phyloP scores from a whole-genome alignment of 2,888 invertebrate species.

The Penaeus monodon region DNA sequence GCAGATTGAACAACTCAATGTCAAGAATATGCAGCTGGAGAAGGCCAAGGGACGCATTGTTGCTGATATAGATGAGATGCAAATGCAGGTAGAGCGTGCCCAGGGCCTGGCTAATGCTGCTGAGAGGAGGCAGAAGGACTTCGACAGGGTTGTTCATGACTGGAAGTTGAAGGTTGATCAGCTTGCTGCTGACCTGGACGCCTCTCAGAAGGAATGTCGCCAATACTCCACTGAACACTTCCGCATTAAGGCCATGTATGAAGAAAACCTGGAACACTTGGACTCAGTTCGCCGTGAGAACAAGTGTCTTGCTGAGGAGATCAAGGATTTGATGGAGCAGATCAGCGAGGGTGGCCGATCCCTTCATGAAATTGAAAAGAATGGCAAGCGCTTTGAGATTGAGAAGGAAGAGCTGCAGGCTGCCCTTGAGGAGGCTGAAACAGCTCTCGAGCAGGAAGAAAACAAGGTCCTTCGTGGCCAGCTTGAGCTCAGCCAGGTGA shows the following conservation, averaged over 20 bases:
- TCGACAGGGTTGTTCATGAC: slow-evolving; percentile 99
- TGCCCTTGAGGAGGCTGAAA: slow-evolving; percentile 98
- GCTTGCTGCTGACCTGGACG: slow-evolving; percentile 95
- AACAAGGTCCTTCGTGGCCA: slow-evolving; percentile 83
- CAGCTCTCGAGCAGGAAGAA: slow-evolving; percentile 99
- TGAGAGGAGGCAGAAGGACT: slow-evolving; percentile 99
- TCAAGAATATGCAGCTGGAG: too few species aligned
- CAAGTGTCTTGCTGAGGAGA: slow-evolving; percentile 92
- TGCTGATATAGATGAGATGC: slow-evolving; percentile 97
- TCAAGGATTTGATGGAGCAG: slow-evolving; percentile 94
- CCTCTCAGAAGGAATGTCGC: slow-evolving; percentile 98
- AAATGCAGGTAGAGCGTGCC: slow-evolving; percentile 97
- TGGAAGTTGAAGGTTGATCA: slow-evolving; percentile 99
- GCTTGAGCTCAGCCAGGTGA: slow-evolving; percentile 96
- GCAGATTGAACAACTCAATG: slow-evolving; percentile 90
- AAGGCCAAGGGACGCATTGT: slow-evolving; percentile 97
- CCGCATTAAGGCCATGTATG: slow-evolving; percentile 96
- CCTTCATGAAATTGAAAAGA: slow-evolving; percentile 72
- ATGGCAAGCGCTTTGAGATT: slow-evolving; percentile 96
- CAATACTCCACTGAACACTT: slow-evolving; percentile 99
- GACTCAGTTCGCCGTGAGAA: slow-evolving; percentile 98
- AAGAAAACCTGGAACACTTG: slow-evolving; percentile 96
- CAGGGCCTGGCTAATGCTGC: slow-evolving; percentile 94
- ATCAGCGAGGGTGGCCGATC: slow-evolving; percentile 84
- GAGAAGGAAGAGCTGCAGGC: slow-evolving; percentile 99